These are phyloP conservation scores for Apeira syringaria DNA, from an alignment of 2,888 invertebrate genomes.

Conservation along the genomic window DNA sequence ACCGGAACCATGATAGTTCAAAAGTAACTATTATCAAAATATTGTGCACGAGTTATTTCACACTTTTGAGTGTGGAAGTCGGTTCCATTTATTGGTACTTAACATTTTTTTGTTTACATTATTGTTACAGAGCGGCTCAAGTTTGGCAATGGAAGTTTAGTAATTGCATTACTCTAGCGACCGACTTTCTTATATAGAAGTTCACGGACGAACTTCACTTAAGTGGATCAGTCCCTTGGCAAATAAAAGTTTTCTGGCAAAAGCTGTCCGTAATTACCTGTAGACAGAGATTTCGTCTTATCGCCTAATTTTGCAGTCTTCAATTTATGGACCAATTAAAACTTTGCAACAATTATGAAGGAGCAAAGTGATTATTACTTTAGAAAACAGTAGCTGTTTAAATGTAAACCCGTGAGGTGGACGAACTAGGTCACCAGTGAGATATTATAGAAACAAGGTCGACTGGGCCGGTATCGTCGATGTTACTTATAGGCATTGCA, in stretches of 20 bases:
- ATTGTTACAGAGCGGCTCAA: conserved; percentile 31
- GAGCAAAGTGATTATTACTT: conserved; percentile 11
- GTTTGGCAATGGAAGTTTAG: conserved; percentile 39
- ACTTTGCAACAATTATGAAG: conserved; percentile 25
- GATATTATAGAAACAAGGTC: conserved; percentile 27
- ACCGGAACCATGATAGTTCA: too few relatives aligned
- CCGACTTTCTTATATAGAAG: conserved; percentile 57
- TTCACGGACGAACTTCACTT: conserved; percentile 49
- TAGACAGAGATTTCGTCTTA: conserved; percentile 38
- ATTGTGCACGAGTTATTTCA: too few relatives aligned
- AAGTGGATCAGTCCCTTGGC: conserved; percentile 56
- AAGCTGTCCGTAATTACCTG: conserved; percentile 46
- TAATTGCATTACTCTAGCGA: conserved; percentile 57
- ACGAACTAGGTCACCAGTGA: conserved; percentile 22
- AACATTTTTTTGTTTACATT: conserved; percentile 40
- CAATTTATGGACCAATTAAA: conserved; percentile 27
- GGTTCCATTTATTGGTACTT: conserved; percentile 10
- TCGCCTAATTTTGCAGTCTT: conserved; percentile 30
- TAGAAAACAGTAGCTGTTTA: neutral
- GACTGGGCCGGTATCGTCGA: conserved; percentile 12
- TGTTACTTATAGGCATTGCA: conserved; percentile 12
- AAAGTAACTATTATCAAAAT: too few relatives aligned
- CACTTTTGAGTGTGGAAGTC: too few relatives aligned
- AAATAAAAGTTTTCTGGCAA: conserved; percentile 45
- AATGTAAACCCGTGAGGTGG: conserved; percentile 10